phyloP scores from a whole-genome alignment of 2,113 vertebrate species.

The human (Homo sapiens) region DNA sequence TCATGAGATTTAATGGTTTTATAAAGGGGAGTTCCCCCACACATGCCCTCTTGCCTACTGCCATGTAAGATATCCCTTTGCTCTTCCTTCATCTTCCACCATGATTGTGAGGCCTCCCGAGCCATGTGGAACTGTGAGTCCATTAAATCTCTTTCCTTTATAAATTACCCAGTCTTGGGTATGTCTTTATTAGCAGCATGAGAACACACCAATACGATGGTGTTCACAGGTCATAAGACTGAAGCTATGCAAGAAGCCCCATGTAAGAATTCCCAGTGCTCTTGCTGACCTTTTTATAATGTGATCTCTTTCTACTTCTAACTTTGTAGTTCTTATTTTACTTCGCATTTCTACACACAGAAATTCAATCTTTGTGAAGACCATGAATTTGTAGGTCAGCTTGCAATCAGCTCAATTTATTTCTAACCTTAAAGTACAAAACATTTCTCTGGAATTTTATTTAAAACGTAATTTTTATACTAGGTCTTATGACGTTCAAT shows the following conservation, averaged over 20 bases:
- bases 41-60: too few species aligned
- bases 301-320: not conserved
- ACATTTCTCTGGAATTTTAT: constrained; percentile 29
- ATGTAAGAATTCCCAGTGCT: not conserved
- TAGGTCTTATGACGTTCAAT: not conserved
- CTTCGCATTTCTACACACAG: constrained; percentile 44
- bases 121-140: too few species aligned
- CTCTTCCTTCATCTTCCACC: too few species aligned
- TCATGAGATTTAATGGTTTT: too few species aligned
- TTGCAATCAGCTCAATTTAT: constrained; percentile 41
- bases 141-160: too few species aligned
- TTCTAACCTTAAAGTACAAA: constrained; percentile 41
- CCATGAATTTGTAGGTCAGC: constrained; percentile 13
- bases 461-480: constrained; percentile 29
- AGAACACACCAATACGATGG: too few species aligned
- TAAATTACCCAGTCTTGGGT: too few species aligned
- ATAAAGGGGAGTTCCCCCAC: too few species aligned
- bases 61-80: too few species aligned
- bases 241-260: not conserved
- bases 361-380: constrained; percentile 46
- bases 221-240: not conserved
- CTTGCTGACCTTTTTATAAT: not conserved
- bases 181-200: too few species aligned
- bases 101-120: too few species aligned
- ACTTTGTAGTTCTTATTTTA: constrained; percentile 18